Evolutionary conservation across 2,797 vertebrate genomes (phyloP).

Genomic region (Macropodus opercularis): DNA sequence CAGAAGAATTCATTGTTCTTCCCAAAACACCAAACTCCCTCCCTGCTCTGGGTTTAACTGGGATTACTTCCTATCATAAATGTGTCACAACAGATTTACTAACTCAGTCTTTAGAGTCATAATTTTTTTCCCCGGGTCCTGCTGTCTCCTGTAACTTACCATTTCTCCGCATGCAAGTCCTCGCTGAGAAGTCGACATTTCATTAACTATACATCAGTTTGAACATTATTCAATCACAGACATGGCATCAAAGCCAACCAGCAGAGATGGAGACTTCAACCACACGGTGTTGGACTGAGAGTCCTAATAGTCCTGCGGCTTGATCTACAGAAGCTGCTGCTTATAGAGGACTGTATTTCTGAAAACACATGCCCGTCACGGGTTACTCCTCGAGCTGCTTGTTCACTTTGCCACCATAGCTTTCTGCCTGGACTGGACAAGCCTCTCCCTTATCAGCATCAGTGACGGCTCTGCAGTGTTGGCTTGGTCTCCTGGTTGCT

Average conservation of each 20-base stretch:
- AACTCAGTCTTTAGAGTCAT: conserved; percentile 40
- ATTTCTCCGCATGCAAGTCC: conserved; percentile 44
- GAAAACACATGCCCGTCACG: conserved; percentile 13
- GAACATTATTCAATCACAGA: conserved; percentile 59
- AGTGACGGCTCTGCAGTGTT: conserved; percentile 28
- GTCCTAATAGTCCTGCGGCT: conserved; percentile 55
- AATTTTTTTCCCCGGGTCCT: conserved; percentile 29
- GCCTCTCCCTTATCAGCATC: conserved; percentile 49
- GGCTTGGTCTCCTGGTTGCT: conserved; percentile 46
- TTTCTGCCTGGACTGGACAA: no score
- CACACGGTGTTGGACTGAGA: conserved; percentile 57
- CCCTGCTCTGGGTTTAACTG: conserved; percentile 32
- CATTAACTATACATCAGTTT: conserved; percentile 67
- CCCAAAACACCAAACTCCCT: conserved; percentile 24
- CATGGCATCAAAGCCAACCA: conserved; percentile 52
- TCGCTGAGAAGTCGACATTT: conserved; percentile 56
- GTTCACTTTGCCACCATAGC: neutral
- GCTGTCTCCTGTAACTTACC: conserved; percentile 55
- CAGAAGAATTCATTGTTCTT: conserved; percentile 20
- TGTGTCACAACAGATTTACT: conserved; percentile 61
- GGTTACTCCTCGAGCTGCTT: conserved; percentile 30
- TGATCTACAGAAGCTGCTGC: conserved; percentile 28
- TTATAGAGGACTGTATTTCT: conserved; percentile 48
- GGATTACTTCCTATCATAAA: conserved; percentile 62
- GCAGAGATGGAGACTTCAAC: conserved; percentile 61